These are phyloP conservation scores for Kryptopterus vitreolus DNA, from an alignment of 2,797 vertebrate species.

Conservation along the genomic window DNA sequence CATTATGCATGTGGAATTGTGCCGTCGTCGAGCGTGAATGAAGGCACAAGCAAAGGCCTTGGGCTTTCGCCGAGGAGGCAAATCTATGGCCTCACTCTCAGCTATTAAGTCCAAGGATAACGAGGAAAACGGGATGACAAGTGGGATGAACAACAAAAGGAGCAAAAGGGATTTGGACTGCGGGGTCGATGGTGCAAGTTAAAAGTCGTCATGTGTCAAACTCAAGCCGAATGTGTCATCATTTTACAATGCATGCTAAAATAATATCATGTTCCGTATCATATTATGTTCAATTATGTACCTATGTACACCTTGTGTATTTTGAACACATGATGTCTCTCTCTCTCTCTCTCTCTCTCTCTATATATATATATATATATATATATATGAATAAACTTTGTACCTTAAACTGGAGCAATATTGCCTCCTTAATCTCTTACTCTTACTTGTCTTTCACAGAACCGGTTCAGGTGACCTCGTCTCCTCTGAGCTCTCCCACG, in stretches of 20 bases:
- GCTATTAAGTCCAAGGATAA: conserved; percentile 57
- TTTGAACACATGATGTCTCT: too few relatives aligned
- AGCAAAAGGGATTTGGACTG: conserved; percentile 33
- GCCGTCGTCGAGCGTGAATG: conserved; percentile 9
- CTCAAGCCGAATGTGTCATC: too few relatives aligned
- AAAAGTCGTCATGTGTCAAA: too few relatives aligned
- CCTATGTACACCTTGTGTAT: too few relatives aligned
- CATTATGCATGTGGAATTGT: background rate
- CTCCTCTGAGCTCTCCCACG: conserved; percentile 83
- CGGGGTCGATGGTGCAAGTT: too few relatives aligned
- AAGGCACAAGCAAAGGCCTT: conserved; percentile 18
- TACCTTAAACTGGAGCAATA: conserved; percentile 3
- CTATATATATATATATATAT: too few relatives aligned
- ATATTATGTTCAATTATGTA: too few relatives aligned
- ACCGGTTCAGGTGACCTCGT: conserved; percentile 85
- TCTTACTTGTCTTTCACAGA: conserved; percentile 75
- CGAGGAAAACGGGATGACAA: conserved; percentile 12
- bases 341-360: too few relatives aligned
- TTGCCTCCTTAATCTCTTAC: conserved; percentile 8
- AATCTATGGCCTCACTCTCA: conserved; percentile 43
- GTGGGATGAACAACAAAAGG: conserved; percentile 38
- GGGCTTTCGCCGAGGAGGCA: conserved; percentile 26
- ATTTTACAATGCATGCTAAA: too few relatives aligned
- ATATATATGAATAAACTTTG: too few relatives aligned
- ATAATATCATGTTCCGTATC: too few relatives aligned